Percentiles rank a stretch among this genome's conserved stretches.
Conservation (phyloP, 2,888 invertebrate species). For the Caradrina clavipalpis region DNA sequence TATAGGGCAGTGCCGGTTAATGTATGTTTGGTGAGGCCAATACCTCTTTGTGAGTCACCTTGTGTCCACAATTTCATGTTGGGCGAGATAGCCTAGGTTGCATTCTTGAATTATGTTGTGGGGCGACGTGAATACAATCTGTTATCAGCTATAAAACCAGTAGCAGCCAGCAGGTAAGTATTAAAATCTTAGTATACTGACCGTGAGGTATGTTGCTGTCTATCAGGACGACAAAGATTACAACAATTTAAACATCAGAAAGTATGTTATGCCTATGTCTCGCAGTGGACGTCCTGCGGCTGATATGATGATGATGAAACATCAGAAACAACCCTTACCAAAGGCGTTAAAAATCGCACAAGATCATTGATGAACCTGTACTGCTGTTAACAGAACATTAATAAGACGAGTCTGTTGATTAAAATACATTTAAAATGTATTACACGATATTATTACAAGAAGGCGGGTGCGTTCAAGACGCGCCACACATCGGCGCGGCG, state of each 20-base stretch:
- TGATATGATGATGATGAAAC: no score
- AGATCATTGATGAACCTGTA: neutral
- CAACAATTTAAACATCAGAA: no score
- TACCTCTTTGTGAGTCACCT: slow-evolving; percentile 21
- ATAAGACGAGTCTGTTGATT: slow-evolving; percentile 9
- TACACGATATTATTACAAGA: slow-evolving; percentile 26
- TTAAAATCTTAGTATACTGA: no score
- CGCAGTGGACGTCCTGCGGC: no score
- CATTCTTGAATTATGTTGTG: neutral
- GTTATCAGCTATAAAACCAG: neutral
- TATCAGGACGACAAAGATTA: no score
- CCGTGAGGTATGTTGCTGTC: no score
- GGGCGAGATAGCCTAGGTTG: neutral
- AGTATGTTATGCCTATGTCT: no score
- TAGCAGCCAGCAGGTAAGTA: no score
- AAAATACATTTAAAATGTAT: slow-evolving; percentile 12
- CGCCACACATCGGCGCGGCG: slow-evolving; percentile 17
- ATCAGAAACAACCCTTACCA: no score
- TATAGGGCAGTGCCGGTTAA: slow-evolving; percentile 34
- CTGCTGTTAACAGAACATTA: neutral
- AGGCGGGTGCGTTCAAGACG: slow-evolving; percentile 34
- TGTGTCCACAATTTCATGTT: slow-evolving; percentile 12
- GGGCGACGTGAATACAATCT: neutral
- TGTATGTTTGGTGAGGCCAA: slow-evolving; percentile 29
- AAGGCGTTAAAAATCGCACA: neutral